Evolutionary conservation across 2,113 vertebrate genomes (phyloP).

Genomic region (Phyllostomus discolor): DNA sequence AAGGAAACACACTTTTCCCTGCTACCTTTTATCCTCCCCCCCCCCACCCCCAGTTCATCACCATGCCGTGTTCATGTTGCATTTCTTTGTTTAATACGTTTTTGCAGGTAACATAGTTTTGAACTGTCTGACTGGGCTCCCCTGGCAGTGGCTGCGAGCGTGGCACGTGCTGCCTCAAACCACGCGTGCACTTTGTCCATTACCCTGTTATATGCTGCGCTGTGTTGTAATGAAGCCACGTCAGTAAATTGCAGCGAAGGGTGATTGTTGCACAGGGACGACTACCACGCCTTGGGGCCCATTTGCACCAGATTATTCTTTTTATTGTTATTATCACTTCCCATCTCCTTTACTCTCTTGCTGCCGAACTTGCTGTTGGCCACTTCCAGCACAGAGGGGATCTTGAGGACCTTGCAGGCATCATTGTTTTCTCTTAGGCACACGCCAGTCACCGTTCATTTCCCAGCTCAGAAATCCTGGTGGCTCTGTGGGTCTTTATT

Average conservation of each 20-base stretch:
- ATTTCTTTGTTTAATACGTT: not conserved
- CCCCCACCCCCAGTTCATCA: no score
- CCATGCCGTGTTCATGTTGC: not conserved
- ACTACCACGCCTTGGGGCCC: slow-evolving; percentile 83
- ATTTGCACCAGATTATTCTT: slow-evolving; percentile 85
- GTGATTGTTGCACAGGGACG: slow-evolving; percentile 83
- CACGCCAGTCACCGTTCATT: slow-evolving; percentile 62
- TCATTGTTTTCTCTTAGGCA: slow-evolving; percentile 65
- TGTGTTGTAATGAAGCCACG: slow-evolving; percentile 83
- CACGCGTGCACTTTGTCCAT: slow-evolving; percentile 67
- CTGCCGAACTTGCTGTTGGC: slow-evolving; percentile 78
- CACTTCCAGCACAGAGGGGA: slow-evolving; percentile 68
- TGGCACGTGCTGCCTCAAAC: slow-evolving; percentile 38
- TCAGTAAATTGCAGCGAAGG: slow-evolving; percentile 85
- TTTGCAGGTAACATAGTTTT: slow-evolving; percentile 48
- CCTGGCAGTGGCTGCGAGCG: slow-evolving; percentile 46
- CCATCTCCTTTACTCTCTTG: slow-evolving; percentile 80
- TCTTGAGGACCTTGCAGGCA: slow-evolving; percentile 73
- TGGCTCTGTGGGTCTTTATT: slow-evolving; percentile 54
- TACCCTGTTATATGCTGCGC: slow-evolving; percentile 75
- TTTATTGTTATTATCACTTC: slow-evolving; percentile 86
- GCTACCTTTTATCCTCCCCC: not conserved
- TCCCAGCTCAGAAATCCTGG: slow-evolving; percentile 58
- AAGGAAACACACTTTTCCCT: not conserved
- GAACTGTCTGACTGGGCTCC: slow-evolving; percentile 41